phyloP scores from a whole-genome alignment of 2,113 vertebrate species.

The Calyptomena viridis region DNA sequence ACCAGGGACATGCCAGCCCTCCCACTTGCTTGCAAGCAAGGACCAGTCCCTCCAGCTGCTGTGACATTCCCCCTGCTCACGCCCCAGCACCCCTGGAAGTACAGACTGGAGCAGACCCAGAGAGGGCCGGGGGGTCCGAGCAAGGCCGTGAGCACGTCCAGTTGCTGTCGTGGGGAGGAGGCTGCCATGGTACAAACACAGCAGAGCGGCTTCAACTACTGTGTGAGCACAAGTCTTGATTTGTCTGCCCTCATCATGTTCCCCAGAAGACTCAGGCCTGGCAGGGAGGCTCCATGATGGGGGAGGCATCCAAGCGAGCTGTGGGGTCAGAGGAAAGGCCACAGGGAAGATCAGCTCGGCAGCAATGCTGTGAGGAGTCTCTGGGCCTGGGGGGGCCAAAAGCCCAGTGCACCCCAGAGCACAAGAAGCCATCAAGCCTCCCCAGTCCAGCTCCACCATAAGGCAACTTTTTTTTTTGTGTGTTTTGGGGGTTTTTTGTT shows the following conservation, averaged over 20 bases:
- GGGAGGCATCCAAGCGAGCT: background rate
- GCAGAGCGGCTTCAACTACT: background rate
- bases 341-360: constrained; percentile 20
- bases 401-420: background rate
- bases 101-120: background rate
- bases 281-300: accelerated
- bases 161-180: background rate
- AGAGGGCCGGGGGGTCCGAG: background rate
- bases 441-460: constrained; percentile 75
- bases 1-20: background rate
- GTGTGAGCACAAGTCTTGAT: background rate
- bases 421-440: background rate
- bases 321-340: background rate
- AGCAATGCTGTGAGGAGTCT: constrained; percentile 33
- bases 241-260: background rate
- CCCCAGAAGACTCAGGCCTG: background rate
- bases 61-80: background rate
- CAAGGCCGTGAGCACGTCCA: background rate
- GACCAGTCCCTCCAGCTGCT: background rate
- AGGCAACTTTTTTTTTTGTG: constrained; percentile 75
- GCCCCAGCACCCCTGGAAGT: background rate
- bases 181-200: background rate
- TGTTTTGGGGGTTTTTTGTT: background rate
- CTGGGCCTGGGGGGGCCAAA: background rate
- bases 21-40: background rate